phyloP scores from a whole-genome alignment of 2,113 vertebrate genomes.

The Lepidothrix coronata region DNA sequence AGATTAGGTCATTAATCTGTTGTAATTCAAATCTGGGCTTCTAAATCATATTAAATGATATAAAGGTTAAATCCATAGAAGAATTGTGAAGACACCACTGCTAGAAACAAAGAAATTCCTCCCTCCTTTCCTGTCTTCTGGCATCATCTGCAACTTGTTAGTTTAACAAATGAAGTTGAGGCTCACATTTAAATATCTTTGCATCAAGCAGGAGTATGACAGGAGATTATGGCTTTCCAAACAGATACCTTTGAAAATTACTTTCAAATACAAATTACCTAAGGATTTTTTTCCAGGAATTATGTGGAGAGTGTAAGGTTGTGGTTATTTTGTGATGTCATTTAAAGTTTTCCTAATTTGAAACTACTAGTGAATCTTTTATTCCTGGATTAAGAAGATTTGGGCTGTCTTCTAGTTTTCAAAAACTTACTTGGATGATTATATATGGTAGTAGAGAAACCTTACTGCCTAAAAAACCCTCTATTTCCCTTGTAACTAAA shows the following conservation, averaged over 20 bases:
- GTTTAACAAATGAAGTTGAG: not conserved
- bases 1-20: not conserved
- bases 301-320: not conserved
- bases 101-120: not conserved
- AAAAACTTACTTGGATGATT: not conserved
- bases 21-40: not conserved
- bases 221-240: slow-evolving; percentile 6
- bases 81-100: not conserved
- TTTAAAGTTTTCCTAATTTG: not conserved
- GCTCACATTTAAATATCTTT: not conserved
- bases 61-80: not conserved
- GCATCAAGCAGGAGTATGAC: not conserved
- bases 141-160: not conserved
- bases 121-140: not conserved
- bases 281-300: not conserved
- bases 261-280: slow-evolving; percentile 10
- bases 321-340: not conserved
- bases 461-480: not conserved
- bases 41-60: not conserved
- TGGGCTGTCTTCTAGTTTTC: not conserved
- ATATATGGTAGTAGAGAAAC: not conserved
- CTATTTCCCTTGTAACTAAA: not conserved
- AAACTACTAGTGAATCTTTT: not conserved
- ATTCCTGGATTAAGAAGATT: not conserved
- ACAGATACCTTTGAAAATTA: not conserved